Evolutionary conservation across 37 sponge, comb jelly and placozoan genomes (phyloP), one percentile per base, ranked within the genome.

Genomic region (Geodia barretti): DNA sequence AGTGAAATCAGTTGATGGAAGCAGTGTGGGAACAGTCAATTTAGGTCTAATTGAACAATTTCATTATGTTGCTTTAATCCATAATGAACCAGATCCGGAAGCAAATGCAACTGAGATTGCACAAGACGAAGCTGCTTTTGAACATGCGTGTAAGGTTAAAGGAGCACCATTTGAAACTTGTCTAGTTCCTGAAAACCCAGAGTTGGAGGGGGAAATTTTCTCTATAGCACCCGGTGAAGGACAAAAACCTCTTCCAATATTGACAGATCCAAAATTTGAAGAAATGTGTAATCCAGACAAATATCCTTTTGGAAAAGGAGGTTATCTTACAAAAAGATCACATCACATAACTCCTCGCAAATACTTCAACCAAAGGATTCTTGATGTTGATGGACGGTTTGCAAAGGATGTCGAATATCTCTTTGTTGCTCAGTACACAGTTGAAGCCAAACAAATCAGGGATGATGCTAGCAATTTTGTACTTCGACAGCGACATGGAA

Each of bases 351-450:
- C 79, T 4, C 11, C 4, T 8, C 64, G 79, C 33, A 78, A 64
- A 31, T 78, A 78, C 39, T 78, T 78, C 62, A 63, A 78, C 11
- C 68, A 64, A 23, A 1, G 79, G 4, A 8, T 78, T 8, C 36
- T 78, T 17, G 67, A 78, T 37, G 68, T 78, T 4, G 68, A 78
- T 65, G 79, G 41, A n/a, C 2, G 69, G 33, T 68, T 68, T 68
- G 31, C 69, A 34, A 28, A 43, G 65, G 79, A 78, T 64, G 1
- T 64, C 2, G 79, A 78, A 2, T 78, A 78, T 37, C 36, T 78
- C 42, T 64, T 78, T 78, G 67, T 64, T 31, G 66, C 79, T 4
- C 67, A 78, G 37, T 78, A 78, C 43, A 78, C 11, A 39, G 79
- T 78, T 37, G 66, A 78, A 41, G 2, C 25, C 28, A 78, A 78